phyloP scores from a whole-genome alignment of 2,113 vertebrate genomes.

The Oncorhynchus masou region DNA sequence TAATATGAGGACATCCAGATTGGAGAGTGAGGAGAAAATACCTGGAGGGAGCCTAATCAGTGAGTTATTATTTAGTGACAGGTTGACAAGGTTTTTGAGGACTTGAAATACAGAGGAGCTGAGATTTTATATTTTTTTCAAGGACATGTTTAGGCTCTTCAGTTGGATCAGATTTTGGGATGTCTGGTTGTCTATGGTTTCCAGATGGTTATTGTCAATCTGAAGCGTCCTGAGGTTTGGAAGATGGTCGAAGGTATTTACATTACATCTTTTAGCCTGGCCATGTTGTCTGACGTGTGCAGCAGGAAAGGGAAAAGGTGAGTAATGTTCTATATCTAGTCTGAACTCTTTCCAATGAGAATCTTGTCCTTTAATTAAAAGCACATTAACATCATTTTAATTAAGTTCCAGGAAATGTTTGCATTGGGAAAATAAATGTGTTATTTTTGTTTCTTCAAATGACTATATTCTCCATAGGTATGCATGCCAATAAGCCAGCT shows the following conservation, averaged over 20 bases:
- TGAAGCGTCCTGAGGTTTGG: slow-evolving; percentile 31
- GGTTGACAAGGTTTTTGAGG: slow-evolving; percentile 34
- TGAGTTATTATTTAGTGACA: slow-evolving; percentile 44
- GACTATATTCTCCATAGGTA: no score
- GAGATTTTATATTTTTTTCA: slow-evolving; percentile 43
- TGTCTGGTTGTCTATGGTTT: slow-evolving; percentile 45
- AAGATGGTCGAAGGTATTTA: slow-evolving; percentile 34
- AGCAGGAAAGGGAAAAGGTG: no score
- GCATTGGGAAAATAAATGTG: no score
- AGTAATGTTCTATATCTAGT: no score
- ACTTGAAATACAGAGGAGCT: slow-evolving; percentile 24
- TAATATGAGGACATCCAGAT: slow-evolving; percentile 41
- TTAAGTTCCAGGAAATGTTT: no score
- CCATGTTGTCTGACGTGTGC: slow-evolving; percentile 16
- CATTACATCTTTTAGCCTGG: background rate
- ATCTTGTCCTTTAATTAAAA: background rate
- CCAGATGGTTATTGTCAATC: slow-evolving; percentile 57
- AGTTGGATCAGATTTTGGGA: slow-evolving; percentile 62
- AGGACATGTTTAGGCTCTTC: slow-evolving; percentile 48
- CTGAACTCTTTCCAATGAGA: no score
- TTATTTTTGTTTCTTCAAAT: no score
- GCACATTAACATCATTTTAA: no score
- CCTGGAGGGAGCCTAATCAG: slow-evolving; percentile 29
- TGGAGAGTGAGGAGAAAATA: slow-evolving; percentile 34
- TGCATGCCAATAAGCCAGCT: no score